Evolutionary conservation across 2,888 invertebrate species (phyloP), one percentile per base, ranked within the genome.

Genomic region (Phyllotreta striolata): DNA sequence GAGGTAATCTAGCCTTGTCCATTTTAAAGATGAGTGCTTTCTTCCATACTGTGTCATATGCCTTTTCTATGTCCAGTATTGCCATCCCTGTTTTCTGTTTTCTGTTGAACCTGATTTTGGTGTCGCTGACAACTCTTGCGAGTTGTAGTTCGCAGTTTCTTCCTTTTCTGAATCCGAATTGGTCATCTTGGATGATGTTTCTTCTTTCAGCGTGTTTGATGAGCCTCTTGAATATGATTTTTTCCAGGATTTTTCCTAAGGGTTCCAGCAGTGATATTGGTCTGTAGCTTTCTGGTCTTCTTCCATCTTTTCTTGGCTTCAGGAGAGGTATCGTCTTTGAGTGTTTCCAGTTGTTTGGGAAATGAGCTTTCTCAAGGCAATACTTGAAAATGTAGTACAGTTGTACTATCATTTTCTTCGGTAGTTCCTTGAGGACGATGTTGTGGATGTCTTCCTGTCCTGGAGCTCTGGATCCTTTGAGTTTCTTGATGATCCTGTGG

Each of bases 201-300:
- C 35, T 10, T 10, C 44, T 38, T 12, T 46, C 47, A 24, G 24
- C n/a, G 13, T 8, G 0, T 39, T 43, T 37, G 9, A 10, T 10
- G 7, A 72, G 49, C 9, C 72, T 55, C 61, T 61, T 68, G 63
- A n/a, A n/a, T n/a, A n/a, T n/a, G n/a, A n/a, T n/a, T n/a, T n/a
- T n/a, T n/a, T n/a, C n/a, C n/a, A n/a, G n/a, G n/a, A n/a, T n/a
- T n/a, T 77, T 74, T 5, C 69, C 51, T 8, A 72, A 34, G 2
- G 61, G 46, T 7, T 34, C 47, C 0, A 72, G 57, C 4, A 72
- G 60, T 43, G 69, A 71, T 4, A 70, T 73, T 1, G 72, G 72
- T n/a, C 72, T 13, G 55, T 71, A 71, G 44, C 62, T 43, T 43
- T 9, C 43, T 4, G 43, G 4, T 43, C 12, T 43, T 43, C 12